Evolutionary conservation across 2,888 invertebrate species (phyloP), one percentile per base, ranked within the genome.

Genomic region (Tetrapedia diversipes): DNA sequence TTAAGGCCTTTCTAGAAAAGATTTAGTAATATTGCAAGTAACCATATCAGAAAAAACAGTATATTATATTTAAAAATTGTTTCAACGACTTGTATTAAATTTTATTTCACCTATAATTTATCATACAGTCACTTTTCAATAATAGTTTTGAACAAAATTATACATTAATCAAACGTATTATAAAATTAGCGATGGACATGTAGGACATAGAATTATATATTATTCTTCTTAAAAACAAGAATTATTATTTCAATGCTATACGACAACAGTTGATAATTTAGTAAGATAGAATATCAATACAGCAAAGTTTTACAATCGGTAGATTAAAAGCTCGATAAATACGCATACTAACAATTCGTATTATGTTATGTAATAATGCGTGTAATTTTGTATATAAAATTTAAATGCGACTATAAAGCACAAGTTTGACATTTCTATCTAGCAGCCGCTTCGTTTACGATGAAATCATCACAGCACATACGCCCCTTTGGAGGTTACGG

Each of bases 381-480:
- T 51, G 8, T 22, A 45, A 43, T 22, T 14, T 39, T 22, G 27
- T 22, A 27, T n/a, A 60, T 4, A 22, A 14, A 64, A 51, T 41
- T 59, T 8, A 11, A 19, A 29, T 29, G 11, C 11, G 24, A 24
- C 2, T 65, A 2, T 37, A 11, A 43, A 66, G 29, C 4, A 51
- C 16, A 45, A 8, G n/a, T 81, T 85, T 89, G 87, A 89, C 87
- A 79, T 86, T 88, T 89, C 81, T 47, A 59, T 77, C 60, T 72
- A 84, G 79, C 81, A 81, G 81, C 72, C 78, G 79, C 80, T 77
- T 65, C 71, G 77, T 77, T 77, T 76, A 81, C 82, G 88, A 86
- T 89, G 89, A 88, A 87, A 86, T 89, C 89, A 90, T 89, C 86
- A 53, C 68, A 68, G 60, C 73, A 75, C 27, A 63, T 79, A 84